phyloP scores from a whole-genome alignment of 2,888 invertebrate genomes.

The Chydorus sphaericus region DNA sequence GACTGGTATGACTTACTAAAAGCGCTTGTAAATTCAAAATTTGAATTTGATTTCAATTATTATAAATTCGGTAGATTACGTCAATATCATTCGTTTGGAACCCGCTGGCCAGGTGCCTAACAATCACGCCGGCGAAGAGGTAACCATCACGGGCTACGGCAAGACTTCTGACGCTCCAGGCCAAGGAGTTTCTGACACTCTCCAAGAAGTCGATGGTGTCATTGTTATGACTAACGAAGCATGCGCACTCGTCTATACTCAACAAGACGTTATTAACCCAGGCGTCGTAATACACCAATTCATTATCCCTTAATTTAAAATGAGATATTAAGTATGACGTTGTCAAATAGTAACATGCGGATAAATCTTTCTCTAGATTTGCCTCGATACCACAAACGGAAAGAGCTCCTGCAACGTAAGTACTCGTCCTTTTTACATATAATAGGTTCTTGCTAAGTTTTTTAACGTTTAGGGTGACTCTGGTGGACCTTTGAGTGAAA shows the following conservation, averaged over 20 bases:
- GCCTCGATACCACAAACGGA: conserved; percentile 14
- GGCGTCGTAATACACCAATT: no score
- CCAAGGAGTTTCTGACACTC: no score
- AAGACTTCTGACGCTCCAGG: background rate
- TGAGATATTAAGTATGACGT: no score
- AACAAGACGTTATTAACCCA: no score
- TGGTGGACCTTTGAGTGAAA: conserved; percentile 24
- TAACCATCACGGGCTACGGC: conserved; percentile 8
- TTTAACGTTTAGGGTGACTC: conserved; percentile 23
- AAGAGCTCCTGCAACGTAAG: conserved; percentile 16
- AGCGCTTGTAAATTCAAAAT: background rate
- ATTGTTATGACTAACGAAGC: no score
- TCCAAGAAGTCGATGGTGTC: no score
- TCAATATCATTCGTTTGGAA: conserved; percentile 5
- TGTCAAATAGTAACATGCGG: no score
- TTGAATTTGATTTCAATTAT: background rate
- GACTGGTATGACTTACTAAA: background rate
- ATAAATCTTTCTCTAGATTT: no score
- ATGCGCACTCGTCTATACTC: no score
- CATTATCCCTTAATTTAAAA: no score
- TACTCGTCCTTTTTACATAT: no score
- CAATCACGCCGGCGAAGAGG: conserved; percentile 6
- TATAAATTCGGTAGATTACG: background rate
- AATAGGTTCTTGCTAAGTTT: background rate
- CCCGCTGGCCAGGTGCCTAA: background rate